Base-by-base conservation (phyloP, 2,888 invertebrate genomes). In the Sphinx pinastri region DNA sequence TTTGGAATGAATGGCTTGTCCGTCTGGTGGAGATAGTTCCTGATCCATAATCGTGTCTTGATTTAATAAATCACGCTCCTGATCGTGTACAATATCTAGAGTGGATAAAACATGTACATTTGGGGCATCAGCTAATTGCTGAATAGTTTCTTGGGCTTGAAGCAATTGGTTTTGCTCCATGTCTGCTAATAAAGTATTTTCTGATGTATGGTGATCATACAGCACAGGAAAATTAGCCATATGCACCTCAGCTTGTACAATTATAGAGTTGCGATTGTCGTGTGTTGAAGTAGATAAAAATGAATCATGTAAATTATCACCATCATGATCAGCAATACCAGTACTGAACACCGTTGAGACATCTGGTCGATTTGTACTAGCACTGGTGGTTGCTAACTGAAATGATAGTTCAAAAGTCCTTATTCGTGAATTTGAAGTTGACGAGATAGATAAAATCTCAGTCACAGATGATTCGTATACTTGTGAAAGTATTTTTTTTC, bases 311-410 rank as follows among this genome's bases (percentile, higher is more conserved):
- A 71, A 68, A 72, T 72, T 70, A 68, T 70, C 70, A 70, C 69
- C 68, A 72, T 72, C 67, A 68, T 72, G 51, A 51, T 51, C 72
- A 70, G 70, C 70, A 70, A 72, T 68, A 70, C 69, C 69, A 70
- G 69, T 63, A 71, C 71, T 71, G 69, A 69, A 69, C 71, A 71
- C 70, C 68, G 72, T 70, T 72, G 72, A 72, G 72, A 72, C 68
- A 70, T 72, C 72, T 70, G 69, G 70, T 51, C 72, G 72, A 71
- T 71, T 68, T 71, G 67, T 73, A 71, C 68, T 71, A 70, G 68
- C 68, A 73, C 73, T 72, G 71, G 74, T n/a, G n/a, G n/a, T n/a
- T n/a, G n/a, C n/a, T n/a, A n/a, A n/a, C n/a, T n/a, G n/a, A n/a
- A n/a, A n/a, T n/a, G n/a, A n/a, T n/a, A n/a, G n/a, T n/a, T n/a